Evolutionary conservation across 2,113 vertebrate genomes (phyloP).

Genomic region (Vireo altiloquus): DNA sequence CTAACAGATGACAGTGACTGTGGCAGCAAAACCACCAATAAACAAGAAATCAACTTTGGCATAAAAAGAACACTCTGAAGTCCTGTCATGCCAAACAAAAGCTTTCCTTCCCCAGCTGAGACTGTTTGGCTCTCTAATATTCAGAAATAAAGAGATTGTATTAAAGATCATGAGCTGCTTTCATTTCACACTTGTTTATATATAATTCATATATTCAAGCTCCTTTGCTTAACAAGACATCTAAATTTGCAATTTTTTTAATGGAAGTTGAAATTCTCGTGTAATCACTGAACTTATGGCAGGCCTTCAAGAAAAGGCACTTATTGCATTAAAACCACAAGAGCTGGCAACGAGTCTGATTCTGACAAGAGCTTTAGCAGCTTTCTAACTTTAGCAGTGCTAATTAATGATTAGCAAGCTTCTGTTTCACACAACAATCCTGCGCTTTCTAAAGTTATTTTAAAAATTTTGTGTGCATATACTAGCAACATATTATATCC

Average conservation of each 20-base stretch:
- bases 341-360: not conserved
- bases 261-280: not conserved
- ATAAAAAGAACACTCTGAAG: not conserved
- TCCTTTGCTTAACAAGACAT: not conserved
- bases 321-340: not conserved
- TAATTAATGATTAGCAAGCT: conserved; percentile 31
- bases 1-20: not conserved
- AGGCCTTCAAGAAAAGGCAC: not conserved
- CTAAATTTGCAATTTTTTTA: not conserved
- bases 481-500: not conserved
- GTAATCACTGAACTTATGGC: not conserved
- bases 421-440: not conserved
- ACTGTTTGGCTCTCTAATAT: not conserved
- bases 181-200: not conserved
- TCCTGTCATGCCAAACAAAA: not conserved
- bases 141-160: not conserved
- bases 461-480: not conserved
- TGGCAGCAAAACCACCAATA: not conserved
- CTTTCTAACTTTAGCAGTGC: not conserved
- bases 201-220: not conserved
- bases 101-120: not conserved
- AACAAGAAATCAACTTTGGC: not conserved
- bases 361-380: not conserved
- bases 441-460: not conserved
- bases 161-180: not conserved